phyloP scores from a whole-genome alignment of 2,888 invertebrate species.

The Cataglyphis rosenhaueri region DNA sequence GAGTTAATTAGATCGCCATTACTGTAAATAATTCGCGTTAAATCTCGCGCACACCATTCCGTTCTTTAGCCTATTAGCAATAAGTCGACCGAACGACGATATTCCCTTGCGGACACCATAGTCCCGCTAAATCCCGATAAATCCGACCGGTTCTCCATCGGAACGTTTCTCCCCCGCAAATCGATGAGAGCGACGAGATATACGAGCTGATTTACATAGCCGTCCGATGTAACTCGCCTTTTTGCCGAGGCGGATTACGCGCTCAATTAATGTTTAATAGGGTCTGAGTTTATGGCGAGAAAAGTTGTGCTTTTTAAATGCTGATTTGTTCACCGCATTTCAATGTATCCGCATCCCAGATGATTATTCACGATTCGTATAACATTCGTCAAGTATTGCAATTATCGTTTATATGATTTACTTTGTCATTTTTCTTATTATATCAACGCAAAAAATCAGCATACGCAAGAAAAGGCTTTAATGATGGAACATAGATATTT shows the following conservation, averaged over 20 bases:
- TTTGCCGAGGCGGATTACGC: conserved; percentile 27
- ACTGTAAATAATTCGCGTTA: conserved; percentile 59
- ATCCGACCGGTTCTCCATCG: conserved; percentile 40
- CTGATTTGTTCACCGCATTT: conserved; percentile 10
- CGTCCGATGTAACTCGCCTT: conserved; percentile 32
- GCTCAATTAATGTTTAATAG: conserved; percentile 46
- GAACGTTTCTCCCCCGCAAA: conserved; percentile 7
- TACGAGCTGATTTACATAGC: conserved; percentile 50
- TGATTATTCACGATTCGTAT: neutral
- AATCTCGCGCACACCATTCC: conserved; percentile 20
- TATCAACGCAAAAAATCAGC: neutral
- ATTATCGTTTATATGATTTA: neutral
- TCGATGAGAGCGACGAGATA: conserved; percentile 42
- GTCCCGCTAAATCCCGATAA: conserved; percentile 50
- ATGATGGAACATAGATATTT: neutral
- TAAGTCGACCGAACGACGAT: conserved; percentile 32
- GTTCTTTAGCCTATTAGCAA: conserved; percentile 23
- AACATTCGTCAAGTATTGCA: neutral
- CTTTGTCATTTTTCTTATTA: neutral
- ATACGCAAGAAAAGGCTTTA: neutral
- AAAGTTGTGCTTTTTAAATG: conserved; percentile 11
- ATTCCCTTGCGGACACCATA: conserved; percentile 23
- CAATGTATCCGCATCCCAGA: neutral
- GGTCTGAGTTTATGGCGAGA: conserved; percentile 33
- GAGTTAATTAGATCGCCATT: conserved; percentile 67